Conservation (phyloP, 2,797 vertebrate genomes). For the Enteromius fasciolatus region DNA sequence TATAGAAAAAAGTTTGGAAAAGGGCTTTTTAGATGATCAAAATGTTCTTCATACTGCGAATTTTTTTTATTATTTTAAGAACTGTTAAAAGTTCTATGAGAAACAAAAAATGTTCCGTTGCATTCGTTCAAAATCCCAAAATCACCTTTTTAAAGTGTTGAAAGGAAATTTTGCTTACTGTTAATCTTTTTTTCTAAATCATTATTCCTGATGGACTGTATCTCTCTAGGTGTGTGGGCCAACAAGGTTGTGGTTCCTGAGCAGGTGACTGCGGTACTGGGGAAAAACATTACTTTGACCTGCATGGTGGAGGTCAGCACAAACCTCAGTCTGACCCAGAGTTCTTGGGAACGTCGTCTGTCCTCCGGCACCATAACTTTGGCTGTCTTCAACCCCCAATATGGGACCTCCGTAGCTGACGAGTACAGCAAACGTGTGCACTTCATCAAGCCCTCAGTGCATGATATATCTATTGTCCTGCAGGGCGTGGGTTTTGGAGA, state of each 20-base stretch:
- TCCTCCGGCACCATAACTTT: constrained; percentile 84
- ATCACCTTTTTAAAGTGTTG: neutral
- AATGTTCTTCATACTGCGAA: neutral
- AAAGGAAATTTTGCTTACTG: neutral
- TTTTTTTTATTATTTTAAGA: neutral
- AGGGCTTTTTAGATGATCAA: too few species aligned
- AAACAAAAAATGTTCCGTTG: neutral
- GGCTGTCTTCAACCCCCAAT: constrained; percentile 90
- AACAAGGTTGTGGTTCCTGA: constrained; percentile 87
- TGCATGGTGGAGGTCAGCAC: constrained; percentile 89
- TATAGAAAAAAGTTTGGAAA: too few species aligned
- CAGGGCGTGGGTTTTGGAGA: constrained; percentile 88
- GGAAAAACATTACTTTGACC: constrained; percentile 90
- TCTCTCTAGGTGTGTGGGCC: constrained; percentile 82
- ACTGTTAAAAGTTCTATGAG: neutral
- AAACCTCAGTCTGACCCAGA: constrained; percentile 88
- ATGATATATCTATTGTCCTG: constrained; percentile 89
- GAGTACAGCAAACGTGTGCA: constrained; percentile 86
- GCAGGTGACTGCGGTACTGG: constrained; percentile 88
- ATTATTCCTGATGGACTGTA: constrained; percentile 31
- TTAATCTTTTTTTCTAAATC: neutral
- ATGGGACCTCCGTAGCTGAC: constrained; percentile 85
- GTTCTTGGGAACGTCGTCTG: constrained; percentile 91
- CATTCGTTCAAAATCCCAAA: too few species aligned
- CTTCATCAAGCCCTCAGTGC: constrained; percentile 87